Conservation (phyloP, 2,888 invertebrate genomes). For the Clivina fossor region DNA sequence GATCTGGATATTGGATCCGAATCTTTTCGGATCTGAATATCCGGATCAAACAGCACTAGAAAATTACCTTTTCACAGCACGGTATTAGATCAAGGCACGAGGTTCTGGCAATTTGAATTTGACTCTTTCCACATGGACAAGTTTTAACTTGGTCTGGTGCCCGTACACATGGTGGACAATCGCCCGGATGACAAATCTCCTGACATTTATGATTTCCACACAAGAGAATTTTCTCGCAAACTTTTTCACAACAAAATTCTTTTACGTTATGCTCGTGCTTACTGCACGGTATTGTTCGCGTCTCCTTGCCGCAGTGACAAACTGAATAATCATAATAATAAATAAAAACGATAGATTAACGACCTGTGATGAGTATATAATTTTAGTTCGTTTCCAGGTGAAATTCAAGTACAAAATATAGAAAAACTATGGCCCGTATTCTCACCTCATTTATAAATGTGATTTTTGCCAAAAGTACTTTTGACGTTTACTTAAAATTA, state of each 20-base stretch:
- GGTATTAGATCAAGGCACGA: conserved; percentile 82
- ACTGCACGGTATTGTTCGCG: conserved; percentile 64
- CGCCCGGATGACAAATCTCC: conserved; percentile 67
- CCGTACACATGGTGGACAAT: conserved; percentile 66
- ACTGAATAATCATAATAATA: conserved; percentile 53
- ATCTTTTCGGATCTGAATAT: conserved; percentile 2
- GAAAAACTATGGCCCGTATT: no score
- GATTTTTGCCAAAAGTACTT: no score
- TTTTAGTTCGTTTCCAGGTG: no score
- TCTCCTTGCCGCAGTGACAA: conserved; percentile 71
- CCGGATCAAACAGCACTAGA: neutral
- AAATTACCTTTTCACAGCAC: conserved; percentile 69
- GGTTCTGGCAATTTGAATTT: conserved; percentile 55
- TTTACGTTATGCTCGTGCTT: conserved; percentile 54
- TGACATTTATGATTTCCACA: conserved; percentile 72
- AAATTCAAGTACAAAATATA: no score
- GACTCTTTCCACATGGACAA: conserved; percentile 78
- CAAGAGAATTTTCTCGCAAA: conserved; percentile 61
- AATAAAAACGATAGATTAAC: no score
- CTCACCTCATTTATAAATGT: no score
- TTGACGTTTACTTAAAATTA: no score
- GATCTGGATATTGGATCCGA: no score
- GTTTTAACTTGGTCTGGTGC: conserved; percentile 63
- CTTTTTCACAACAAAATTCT: conserved; percentile 63
- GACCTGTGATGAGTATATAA: neutral